Evolutionary conservation across 1,140 invertebrate species (phyloP), one percentile per base, ranked within the genome.

Genomic region (Sycophaga agraensis): DNA sequence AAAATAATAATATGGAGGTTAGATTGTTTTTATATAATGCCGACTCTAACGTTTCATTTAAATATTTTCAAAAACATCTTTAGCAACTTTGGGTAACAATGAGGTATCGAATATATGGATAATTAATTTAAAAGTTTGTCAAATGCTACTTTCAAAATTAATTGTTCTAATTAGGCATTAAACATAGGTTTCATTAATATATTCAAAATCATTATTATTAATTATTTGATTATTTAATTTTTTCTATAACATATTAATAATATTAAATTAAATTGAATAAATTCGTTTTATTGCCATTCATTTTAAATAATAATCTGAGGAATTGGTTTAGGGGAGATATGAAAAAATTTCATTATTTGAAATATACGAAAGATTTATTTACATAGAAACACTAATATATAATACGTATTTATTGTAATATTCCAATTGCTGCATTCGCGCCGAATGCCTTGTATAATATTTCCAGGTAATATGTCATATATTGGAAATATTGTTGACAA

Each of bases 301-400:
- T 2, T 4, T 6, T 45, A 14, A 45, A 45, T 7, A 22, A 12
- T 14, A 24, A 24, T 28, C 7, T 28, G 28, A 48, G 45, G 28
- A 35, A 8, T 26, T 8, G 24, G 17, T 28, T 22, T n/a, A 17
- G 11, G 7, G 1, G 0, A 28, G 5, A 26, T 14, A 46, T 1
- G 17, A 24, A 46, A 34, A 22, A 37, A 7, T 35, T 35, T 50
- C 6, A 43, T 40, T 66, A 58, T 57, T 71, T 75, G 70, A 76
- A 77, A 75, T 77, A 76, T 76, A 76, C 73, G 70, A 77, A 77
- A 77, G 74, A 76, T 77, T 76, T 76, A 77, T 77, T 75, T 77
- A 77, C 73, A 77, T 77, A 76, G 73, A 75, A 76, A 76, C 72
- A 76, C 75, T 70, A 76, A 76, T 74, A 74, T 73, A 72, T 59